phyloP scores from a whole-genome alignment of 2,888 invertebrate species.

The Lordiphosa andalusiaca region DNA sequence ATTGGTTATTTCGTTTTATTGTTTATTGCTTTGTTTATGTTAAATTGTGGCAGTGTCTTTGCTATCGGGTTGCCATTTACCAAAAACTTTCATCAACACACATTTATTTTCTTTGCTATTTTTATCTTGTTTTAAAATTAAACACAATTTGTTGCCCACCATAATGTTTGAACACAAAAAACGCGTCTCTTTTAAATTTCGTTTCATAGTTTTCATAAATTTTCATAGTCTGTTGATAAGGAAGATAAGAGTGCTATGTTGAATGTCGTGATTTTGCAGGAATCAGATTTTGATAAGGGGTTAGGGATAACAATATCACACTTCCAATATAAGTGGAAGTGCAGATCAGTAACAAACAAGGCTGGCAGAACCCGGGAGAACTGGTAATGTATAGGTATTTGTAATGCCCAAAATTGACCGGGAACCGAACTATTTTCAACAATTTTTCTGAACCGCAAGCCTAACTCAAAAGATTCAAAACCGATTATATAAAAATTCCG shows the following conservation, averaged over 20 bases:
- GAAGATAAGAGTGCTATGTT: slow-evolving; percentile 24
- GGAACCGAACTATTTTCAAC: too few relatives aligned
- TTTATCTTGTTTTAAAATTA: slow-evolving; percentile 67
- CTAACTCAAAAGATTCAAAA: too few relatives aligned
- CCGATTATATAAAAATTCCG: too few relatives aligned
- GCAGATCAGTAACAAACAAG: too few relatives aligned
- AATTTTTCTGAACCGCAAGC: too few relatives aligned
- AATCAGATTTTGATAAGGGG: slow-evolving; percentile 1
- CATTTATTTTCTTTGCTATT: slow-evolving; percentile 22
- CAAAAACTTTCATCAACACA: too few relatives aligned
- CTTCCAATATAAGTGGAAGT: too few relatives aligned
- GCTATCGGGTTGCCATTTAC: too few relatives aligned
- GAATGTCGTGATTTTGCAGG: slow-evolving; percentile 26
- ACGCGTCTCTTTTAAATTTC: too few relatives aligned
- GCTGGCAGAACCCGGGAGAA: too few relatives aligned
- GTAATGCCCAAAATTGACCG: too few relatives aligned
- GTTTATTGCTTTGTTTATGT: slow-evolving; percentile 38
- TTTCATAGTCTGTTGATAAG: slow-evolving; percentile 20
- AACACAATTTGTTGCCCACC: slow-evolving; percentile 43
- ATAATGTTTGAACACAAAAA: slow-evolving; percentile 6
- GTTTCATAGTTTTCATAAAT: slow-evolving; percentile 44
- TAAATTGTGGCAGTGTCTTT: slow-evolving; percentile 4
- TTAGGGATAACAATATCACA: not conserved
- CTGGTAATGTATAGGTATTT: too few relatives aligned
- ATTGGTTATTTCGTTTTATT: slow-evolving; percentile 44